Conservation (phyloP, 2,888 invertebrate genomes). For the Dendrolimus pini region DNA sequence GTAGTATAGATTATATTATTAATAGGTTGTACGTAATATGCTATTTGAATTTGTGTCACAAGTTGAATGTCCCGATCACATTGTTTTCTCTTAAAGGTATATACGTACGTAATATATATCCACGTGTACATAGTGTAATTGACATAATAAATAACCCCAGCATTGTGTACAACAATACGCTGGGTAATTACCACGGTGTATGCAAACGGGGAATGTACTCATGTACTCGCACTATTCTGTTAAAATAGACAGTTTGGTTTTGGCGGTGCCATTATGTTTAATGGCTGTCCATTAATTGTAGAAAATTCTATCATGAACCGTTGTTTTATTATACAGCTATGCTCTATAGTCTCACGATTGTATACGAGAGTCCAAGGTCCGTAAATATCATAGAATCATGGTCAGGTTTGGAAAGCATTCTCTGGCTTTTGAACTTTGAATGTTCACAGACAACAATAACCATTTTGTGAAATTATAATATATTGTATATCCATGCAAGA, state of each 20-base stretch:
- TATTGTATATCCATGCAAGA: too few species aligned
- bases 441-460: too few species aligned
- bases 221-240: slow-evolving; percentile 52
- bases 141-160: slow-evolving; percentile 40
- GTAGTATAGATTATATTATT: too few species aligned
- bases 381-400: too few species aligned
- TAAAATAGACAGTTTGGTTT: slow-evolving; percentile 60
- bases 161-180: slow-evolving; percentile 46
- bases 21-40: too few species aligned
- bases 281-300: not conserved
- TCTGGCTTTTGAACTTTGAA: too few species aligned
- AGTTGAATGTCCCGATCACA: slow-evolving; percentile 18
- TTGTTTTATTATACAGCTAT: too few species aligned
- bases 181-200: slow-evolving; percentile 47
- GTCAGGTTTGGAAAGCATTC: too few species aligned
- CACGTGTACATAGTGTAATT: slow-evolving; percentile 33
- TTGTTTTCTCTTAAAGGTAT: slow-evolving; percentile 24
- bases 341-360: too few species aligned
- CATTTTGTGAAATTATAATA: too few species aligned
- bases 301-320: not conserved
- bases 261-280: slow-evolving; percentile 27
- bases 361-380: too few species aligned
- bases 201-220: slow-evolving; percentile 19
- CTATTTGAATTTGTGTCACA: slow-evolving; percentile 8
- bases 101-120: slow-evolving; percentile 22